Conservation (phyloP, 2,888 invertebrate species). For the Aphelenchoides bicaudatus region DNA sequence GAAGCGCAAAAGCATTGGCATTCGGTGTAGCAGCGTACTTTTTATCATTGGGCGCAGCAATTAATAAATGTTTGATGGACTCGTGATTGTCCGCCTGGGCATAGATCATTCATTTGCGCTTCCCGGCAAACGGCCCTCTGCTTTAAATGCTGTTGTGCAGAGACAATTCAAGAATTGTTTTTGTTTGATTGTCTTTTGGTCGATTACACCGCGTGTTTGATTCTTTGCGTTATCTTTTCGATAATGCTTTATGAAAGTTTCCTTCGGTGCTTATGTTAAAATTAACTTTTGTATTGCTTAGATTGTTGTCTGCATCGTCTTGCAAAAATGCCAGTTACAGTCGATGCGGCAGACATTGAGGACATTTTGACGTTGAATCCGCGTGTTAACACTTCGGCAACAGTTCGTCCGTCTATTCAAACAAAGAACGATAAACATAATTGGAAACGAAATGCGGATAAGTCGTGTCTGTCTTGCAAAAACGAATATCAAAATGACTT, state of each 20-base stretch:
- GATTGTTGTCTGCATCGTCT: neutral
- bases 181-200: too few species aligned
- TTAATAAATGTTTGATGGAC: too few species aligned
- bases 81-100: too few species aligned
- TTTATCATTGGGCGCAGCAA: too few species aligned
- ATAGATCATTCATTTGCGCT: too few species aligned
- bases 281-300: slow-evolving; percentile 1
- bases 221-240: neutral
- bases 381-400: slow-evolving; percentile 73
- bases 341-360: slow-evolving; percentile 41
- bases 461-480: slow-evolving; percentile 61
- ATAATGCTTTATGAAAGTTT: neutral
- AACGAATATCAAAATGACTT: slow-evolving; percentile 77
- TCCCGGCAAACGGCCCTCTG: too few species aligned
- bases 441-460: slow-evolving; percentile 88
- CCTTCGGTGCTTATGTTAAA: neutral
- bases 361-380: slow-evolving; percentile 83
- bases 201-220: too few species aligned
- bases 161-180: too few species aligned
- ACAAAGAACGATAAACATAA: slow-evolving; percentile 84
- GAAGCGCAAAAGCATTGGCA: too few species aligned
- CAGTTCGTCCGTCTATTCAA: slow-evolving; percentile 75
- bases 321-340: slow-evolving; percentile 14
- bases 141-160: too few species aligned
- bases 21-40: too few species aligned